Base-by-base conservation (phyloP, 1,140 invertebrate species). In the Wiebesia pumilae region DNA sequence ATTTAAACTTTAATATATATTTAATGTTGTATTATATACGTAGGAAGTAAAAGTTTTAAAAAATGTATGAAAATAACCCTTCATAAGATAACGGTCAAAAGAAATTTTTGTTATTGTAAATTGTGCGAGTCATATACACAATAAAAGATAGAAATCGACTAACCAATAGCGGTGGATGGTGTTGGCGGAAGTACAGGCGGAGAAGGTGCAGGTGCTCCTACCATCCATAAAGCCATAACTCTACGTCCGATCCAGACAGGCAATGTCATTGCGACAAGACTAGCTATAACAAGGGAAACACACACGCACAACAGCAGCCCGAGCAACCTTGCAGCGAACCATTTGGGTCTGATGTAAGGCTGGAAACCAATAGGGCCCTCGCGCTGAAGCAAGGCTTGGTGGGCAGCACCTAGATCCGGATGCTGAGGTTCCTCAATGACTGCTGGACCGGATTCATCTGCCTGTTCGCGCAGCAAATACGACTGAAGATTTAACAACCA, bases 161-260 rank as follows among this genome's bases (percentile, higher is more conserved):
- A 33, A 93, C 93, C 90, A 83, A 88, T 91, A 35, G 87, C 88
- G 35, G 89, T 88, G 21, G 90, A 88, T 75, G 92, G 77, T 35
- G 90, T 82, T 27, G 91, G 90, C 84, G 93, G 89, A 40, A 94
- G 90, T 12, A 87, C 86, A 0, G 91, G 90, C 40, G 92, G 91
- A 14, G 93, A 94, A 40, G 91, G 93, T 71, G 94, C 92, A 7
- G 94, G 93, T 16, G 94, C 94, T 10, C 95, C 95, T 9, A 96
- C 95, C 51, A 96, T 94, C 97, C 97, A 98, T 4, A 98, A 88
- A 1, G 96, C 95, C 97, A 99, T 98, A 16, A 98, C 95, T 88
- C 96, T 95, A 19, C 98, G 95, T 10, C 98, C 98, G 87, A 99
- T 95, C 94, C 96, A 98, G 21, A 98, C 98, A 40, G 99, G 99